These are phyloP conservation scores for Brachionus manjavacas DNA, from an alignment of 1,140 invertebrate species.

Conservation along the genomic window DNA sequence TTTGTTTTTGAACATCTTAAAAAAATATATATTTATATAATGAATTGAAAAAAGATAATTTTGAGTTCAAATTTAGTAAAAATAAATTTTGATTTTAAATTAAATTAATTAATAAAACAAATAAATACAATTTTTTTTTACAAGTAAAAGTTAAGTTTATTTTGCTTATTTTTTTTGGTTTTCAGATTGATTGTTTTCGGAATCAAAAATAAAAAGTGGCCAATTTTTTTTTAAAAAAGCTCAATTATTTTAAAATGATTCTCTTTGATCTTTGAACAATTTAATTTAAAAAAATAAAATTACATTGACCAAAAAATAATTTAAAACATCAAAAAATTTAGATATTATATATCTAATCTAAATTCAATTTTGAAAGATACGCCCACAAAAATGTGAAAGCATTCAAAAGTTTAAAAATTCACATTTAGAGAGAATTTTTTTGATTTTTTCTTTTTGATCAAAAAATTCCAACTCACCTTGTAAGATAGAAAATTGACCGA, in stretches of 20 bases:
- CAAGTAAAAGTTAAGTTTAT: background rate
- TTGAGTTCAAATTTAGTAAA: background rate
- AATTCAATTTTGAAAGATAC: background rate
- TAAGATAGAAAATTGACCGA: slow-evolving; percentile 13
- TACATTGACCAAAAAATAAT: too few species aligned
- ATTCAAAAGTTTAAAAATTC: background rate
- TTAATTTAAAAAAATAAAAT: too few species aligned
- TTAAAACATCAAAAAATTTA: too few species aligned
- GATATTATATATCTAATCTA: too few species aligned
- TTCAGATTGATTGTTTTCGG: background rate
- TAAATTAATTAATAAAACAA: background rate
- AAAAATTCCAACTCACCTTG: background rate
- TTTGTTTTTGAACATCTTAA: slow-evolving; percentile 3
- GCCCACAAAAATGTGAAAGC: background rate
- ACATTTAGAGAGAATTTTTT: background rate
- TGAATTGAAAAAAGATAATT: background rate
- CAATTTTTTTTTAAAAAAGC: background rate
- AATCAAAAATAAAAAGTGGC: background rate
- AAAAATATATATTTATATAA: background rate
- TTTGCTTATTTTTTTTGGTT: background rate
- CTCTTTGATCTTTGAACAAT: too few species aligned
- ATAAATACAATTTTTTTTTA: background rate
- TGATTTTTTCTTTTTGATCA: background rate
- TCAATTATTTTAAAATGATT: too few species aligned
- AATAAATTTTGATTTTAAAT: background rate